These are phyloP conservation scores for Platycnemis pennipes DNA, from an alignment of 2,888 invertebrate genomes.

Conservation along the genomic window DNA sequence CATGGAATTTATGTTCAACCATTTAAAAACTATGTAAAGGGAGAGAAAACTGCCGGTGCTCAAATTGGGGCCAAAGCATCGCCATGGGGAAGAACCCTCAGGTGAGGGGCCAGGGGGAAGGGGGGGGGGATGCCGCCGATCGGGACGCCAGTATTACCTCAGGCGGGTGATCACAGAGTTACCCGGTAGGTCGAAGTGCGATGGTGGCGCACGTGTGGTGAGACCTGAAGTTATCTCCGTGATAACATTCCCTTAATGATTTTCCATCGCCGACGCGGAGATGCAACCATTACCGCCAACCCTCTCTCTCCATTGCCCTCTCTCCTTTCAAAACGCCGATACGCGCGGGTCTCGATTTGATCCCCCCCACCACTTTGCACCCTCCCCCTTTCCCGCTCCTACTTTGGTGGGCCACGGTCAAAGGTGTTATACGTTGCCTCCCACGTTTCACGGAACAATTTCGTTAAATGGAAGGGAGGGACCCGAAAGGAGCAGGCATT, in stretches of 20 bases:
- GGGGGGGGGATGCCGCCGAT: not conserved
- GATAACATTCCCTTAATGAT: conserved; percentile 59
- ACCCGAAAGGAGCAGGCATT: not conserved
- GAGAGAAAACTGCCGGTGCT: conserved; percentile 17
- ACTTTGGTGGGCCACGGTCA: not conserved
- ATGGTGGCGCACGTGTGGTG: conserved; percentile 51
- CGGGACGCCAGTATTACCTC: conserved; percentile 53
- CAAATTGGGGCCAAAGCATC: conserved; percentile 43
- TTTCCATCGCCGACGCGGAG: conserved; percentile 26
- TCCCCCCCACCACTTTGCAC: not conserved
- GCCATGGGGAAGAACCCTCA: not conserved
- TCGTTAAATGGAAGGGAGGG: conserved; percentile 37
- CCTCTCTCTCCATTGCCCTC: not conserved
- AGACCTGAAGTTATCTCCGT: conserved; percentile 46
- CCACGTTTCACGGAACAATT: conserved; percentile 5
- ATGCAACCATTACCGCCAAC: not conserved
- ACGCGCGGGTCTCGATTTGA: not conserved
- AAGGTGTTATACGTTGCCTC: not conserved
- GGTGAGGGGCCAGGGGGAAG: not conserved
- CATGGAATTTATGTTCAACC: not conserved
- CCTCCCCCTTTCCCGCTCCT: not conserved
- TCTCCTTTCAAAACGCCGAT: not conserved
- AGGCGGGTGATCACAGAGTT: conserved; percentile 64
- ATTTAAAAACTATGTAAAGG: not conserved
- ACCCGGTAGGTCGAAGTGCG: conserved; percentile 48